Percentiles rank a stretch among this genome's conserved stretches.
phyloP scores from a whole-genome alignment of 2,888 invertebrate genomes.

The Drosophila kambysellisi region DNA sequence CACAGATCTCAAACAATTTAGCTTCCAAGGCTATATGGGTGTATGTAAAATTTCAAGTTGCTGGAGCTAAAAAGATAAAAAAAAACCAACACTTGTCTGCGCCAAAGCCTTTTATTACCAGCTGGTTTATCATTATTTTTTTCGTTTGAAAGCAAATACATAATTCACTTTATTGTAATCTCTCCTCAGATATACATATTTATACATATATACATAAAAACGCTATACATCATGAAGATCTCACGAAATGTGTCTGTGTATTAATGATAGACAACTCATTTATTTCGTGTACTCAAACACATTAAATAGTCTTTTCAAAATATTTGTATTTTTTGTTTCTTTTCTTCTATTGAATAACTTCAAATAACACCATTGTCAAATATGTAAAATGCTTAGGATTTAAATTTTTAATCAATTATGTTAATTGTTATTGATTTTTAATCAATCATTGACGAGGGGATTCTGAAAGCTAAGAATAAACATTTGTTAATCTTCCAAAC shows the following conservation, averaged over 20 bases:
- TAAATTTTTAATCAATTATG: background rate
- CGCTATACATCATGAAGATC: background rate
- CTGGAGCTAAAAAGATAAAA: background rate
- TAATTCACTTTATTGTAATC: conserved; percentile 9
- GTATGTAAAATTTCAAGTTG: background rate
- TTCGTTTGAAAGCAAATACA: background rate
- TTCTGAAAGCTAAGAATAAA: background rate
- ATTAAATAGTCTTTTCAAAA: conserved; percentile 3
- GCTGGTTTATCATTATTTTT: background rate
- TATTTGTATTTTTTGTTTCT: background rate
- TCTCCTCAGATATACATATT: conserved; percentile 5
- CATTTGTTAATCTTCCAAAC: background rate
- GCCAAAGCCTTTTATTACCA: conserved; percentile 1
- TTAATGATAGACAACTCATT: conserved; percentile 7
- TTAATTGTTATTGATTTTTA: conserved; percentile 4
- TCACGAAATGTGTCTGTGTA: background rate
- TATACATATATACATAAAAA: conserved; percentile 5
- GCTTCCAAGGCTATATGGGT: background rate
- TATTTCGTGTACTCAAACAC: background rate
- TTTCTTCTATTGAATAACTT: background rate
- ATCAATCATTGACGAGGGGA: background rate
- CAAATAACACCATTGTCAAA: background rate
- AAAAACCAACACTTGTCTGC: background rate
- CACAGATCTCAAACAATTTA: background rate
- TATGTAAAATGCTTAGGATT: background rate